Evolutionary conservation across 2,797 vertebrate species (phyloP).

Genomic region (Coregonus ussuriensis): DNA sequence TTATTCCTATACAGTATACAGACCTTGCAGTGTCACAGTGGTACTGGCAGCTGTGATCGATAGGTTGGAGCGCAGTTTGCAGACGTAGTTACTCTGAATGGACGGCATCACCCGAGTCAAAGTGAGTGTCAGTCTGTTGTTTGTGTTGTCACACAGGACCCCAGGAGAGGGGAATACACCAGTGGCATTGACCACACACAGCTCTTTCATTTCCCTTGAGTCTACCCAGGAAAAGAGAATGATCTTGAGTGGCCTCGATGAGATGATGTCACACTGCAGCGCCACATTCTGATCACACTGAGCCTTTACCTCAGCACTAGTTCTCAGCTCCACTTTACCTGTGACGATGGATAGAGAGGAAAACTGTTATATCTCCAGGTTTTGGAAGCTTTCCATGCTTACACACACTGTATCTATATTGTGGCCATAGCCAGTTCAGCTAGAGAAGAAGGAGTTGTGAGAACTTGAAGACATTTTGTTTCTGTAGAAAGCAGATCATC

Average conservation of each 20-base stretch:
- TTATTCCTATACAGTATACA: constrained; percentile 16
- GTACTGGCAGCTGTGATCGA: accelerated
- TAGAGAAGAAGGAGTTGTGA: not conserved
- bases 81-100: constrained; percentile 43
- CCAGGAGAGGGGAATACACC: accelerated
- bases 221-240: constrained; percentile 21
- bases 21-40: constrained; percentile 43
- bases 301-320: accelerated
- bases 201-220: accelerated
- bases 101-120: constrained; percentile 39
- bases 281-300: constrained; percentile 36
- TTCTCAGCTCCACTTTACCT: constrained; percentile 14
- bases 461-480: too few species aligned
- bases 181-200: not conserved
- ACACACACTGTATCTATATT: not conserved
- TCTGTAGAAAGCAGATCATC: too few species aligned
- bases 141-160: not conserved
- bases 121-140: constrained; percentile 29
- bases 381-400: too few species aligned
- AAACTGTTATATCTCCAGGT: not conserved
- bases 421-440: not conserved
- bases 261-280: constrained; percentile 38
- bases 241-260: accelerated
- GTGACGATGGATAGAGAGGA: not conserved
- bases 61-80: constrained; percentile 23